Percentiles rank a stretch among this genome's conserved stretches.
Conservation (phyloP, 2,113 vertebrate species). For the Podilymbus podiceps region DNA sequence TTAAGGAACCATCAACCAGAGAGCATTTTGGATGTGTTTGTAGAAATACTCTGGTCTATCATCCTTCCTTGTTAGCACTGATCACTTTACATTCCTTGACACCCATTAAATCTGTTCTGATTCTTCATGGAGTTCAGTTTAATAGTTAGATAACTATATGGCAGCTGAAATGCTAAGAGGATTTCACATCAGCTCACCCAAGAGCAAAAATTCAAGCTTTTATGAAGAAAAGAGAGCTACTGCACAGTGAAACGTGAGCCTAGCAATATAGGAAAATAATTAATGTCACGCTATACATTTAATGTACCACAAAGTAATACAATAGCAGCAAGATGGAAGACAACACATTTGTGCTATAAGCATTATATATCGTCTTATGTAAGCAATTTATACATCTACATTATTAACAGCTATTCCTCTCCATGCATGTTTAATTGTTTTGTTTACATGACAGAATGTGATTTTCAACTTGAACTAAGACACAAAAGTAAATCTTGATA, state of each 20-base stretch:
- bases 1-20: not conserved
- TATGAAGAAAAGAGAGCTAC: not conserved
- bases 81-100: not conserved
- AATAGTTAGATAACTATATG: not conserved
- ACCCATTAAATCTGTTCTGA: not conserved
- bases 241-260: not conserved
- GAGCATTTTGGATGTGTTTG: not conserved
- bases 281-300: not conserved
- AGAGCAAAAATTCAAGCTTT: not conserved
- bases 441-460: slow-evolving; percentile 26
- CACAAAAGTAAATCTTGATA: not conserved
- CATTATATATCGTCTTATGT: not conserved
- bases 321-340: not conserved
- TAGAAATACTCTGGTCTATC: not conserved
- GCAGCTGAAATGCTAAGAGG: not conserved
- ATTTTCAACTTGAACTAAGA: slow-evolving; percentile 10
- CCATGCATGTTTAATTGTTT: slow-evolving; percentile 40
- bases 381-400: not conserved
- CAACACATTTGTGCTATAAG: not conserved
- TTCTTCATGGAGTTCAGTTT: not conserved
- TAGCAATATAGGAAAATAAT: not conserved
- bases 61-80: not conserved
- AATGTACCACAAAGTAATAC: not conserved
- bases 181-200: not conserved
- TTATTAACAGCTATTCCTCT: not conserved